Percentiles rank a stretch among this genome's conserved stretches.
These are phyloP conservation scores for Drosophila jambulina DNA, from an alignment of 1,140 invertebrate species.

Conservation along the genomic window DNA sequence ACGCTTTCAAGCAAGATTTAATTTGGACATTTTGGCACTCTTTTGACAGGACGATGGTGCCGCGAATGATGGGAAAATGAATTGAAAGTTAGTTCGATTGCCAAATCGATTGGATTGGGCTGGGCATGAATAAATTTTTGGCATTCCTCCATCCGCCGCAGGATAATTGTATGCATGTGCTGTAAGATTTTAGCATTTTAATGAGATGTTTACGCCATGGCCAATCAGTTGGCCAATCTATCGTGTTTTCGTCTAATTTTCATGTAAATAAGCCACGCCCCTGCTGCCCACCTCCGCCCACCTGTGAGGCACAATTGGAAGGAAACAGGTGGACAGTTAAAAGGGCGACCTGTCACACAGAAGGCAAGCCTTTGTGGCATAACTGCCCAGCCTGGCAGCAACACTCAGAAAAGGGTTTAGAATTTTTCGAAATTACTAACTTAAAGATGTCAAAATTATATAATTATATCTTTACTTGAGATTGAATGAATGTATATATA, in stretches of 20 bases:
- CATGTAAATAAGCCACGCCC: constrained; percentile 67
- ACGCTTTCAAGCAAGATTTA: constrained; percentile 29
- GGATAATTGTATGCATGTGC: constrained; percentile 65
- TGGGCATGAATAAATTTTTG: constrained; percentile 57
- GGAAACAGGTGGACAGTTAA: constrained; percentile 29
- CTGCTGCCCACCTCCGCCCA: neutral
- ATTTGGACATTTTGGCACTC: constrained; percentile 49
- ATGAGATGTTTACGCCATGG: constrained; percentile 59
- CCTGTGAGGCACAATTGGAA: constrained; percentile 1
- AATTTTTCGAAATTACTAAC: neutral
- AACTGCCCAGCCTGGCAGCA: constrained; percentile 23
- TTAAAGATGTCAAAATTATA: too few species aligned
- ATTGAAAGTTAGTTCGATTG: constrained; percentile 69
- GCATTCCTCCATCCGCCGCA: neutral
- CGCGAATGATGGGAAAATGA: constrained; percentile 46
- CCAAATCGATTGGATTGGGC: constrained; percentile 22
- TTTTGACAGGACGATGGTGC: neutral
- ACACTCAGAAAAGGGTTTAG: neutral
- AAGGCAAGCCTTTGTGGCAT: constrained; percentile 45
- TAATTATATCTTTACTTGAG: neutral
- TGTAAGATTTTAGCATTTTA: constrained; percentile 82
- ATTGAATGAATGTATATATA: neutral
- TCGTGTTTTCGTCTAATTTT: constrained; percentile 63
- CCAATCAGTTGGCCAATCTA: constrained; percentile 46
- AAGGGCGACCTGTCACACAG: constrained; percentile 18